Evolutionary conservation across 2,797 vertebrate species (phyloP).

Genomic region (Arvicola amphibius): DNA sequence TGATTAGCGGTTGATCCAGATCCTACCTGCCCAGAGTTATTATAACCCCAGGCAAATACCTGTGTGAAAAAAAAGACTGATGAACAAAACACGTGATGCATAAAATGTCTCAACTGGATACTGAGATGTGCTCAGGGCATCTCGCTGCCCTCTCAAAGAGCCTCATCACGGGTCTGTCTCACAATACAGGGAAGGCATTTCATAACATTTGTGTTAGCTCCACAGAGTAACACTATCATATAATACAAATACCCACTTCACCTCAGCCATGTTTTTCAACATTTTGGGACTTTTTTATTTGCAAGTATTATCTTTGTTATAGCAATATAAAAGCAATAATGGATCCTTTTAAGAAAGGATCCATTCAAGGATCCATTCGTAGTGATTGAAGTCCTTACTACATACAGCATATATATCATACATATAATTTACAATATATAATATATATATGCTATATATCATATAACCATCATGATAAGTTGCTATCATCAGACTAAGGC

Average conservation of each 20-base stretch:
- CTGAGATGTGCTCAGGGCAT: background rate
- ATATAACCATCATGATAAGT: background rate
- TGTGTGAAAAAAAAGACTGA: conserved; percentile 79
- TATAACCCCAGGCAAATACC: conserved; percentile 99
- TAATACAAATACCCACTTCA: conserved; percentile 46
- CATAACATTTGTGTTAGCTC: background rate
- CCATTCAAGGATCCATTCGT: too few species aligned
- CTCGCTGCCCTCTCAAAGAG: background rate
- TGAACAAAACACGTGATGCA: background rate
- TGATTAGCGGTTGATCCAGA: conserved; percentile 99
- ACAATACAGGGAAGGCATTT: conserved; percentile 13
- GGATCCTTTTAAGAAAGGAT: background rate
- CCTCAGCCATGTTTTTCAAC: conserved; percentile 14
- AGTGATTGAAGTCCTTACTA: conserved; percentile 25
- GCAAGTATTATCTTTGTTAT: background rate
- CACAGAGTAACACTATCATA: background rate
- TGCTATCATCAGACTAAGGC: background rate
- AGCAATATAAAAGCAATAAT: conserved; percentile 28
- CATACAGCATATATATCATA: background rate
- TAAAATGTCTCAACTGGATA: background rate
- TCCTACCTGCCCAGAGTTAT: conserved; percentile 98
- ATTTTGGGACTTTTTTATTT: conserved; percentile 6
- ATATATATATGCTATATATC: too few species aligned
- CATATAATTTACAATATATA: too few species aligned
- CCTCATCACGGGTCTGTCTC: background rate